phyloP scores from a whole-genome alignment of 2,888 invertebrate genomes.

The Thera britannica region DNA sequence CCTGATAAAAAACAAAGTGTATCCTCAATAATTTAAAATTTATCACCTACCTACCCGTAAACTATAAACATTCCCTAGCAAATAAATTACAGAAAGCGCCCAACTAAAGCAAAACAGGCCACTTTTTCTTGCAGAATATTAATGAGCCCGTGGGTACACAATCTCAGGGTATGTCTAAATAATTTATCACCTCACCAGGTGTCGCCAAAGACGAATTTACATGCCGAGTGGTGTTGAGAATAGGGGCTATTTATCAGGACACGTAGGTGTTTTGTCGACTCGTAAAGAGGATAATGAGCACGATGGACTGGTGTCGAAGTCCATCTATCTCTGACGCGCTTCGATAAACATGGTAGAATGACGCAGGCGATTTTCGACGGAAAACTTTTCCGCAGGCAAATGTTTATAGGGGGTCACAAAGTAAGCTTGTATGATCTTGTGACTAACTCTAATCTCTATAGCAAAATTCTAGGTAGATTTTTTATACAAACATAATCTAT shows the following conservation, averaged over 20 bases:
- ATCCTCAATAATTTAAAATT: constrained; percentile 11
- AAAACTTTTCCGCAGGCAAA: constrained; percentile 3
- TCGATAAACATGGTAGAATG: constrained; percentile 22
- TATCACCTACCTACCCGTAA: constrained; percentile 4
- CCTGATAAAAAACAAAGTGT: background rate
- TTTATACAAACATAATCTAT: too few species aligned
- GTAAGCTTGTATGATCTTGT: too few species aligned
- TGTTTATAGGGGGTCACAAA: too few species aligned
- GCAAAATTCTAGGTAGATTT: too few species aligned
- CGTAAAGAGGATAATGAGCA: constrained; percentile 32
- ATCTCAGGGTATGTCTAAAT: constrained; percentile 58
- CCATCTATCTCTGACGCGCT: constrained; percentile 25
- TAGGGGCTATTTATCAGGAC: constrained; percentile 34
- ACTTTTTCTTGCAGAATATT: constrained; percentile 59
- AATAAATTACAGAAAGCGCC: constrained; percentile 29
- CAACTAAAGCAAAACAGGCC: constrained; percentile 36
- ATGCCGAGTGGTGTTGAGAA: constrained; percentile 34
- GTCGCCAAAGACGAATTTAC: constrained; percentile 51
- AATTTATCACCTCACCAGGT: constrained; percentile 59
- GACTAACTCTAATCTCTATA: too few species aligned
- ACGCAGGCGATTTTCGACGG: constrained; percentile 3
- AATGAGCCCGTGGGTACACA: constrained; percentile 56
- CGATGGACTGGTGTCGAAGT: constrained; percentile 23
- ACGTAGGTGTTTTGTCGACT: constrained; percentile 32
- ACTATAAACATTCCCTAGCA: constrained; percentile 22